A percentile compares a stretch with the other conserved stretches of the same genome.
Evolutionary conservation across 2,888 invertebrate species (phyloP).

Genomic region (Plemyria rubiginata): DNA sequence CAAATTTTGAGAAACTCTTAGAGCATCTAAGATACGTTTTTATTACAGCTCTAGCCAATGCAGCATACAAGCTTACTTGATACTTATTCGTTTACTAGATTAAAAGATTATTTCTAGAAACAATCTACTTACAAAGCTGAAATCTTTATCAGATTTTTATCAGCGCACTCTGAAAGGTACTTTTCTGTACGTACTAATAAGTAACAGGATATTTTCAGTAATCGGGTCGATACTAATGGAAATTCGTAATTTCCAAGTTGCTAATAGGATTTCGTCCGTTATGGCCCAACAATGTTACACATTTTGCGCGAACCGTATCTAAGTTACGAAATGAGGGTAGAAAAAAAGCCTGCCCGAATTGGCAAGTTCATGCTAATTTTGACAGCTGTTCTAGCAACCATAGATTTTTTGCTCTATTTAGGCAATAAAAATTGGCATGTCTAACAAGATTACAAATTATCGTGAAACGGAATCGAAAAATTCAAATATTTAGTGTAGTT

Average conservation of each 20-base stretch:
- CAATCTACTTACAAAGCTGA: slow-evolving; percentile 5
- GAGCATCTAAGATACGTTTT: too few relatives aligned
- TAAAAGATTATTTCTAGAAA: slow-evolving; percentile 8
- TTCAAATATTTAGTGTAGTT: background rate
- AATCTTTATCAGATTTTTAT: slow-evolving; percentile 26
- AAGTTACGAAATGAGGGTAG: slow-evolving; percentile 63
- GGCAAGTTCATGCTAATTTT: slow-evolving; percentile 75
- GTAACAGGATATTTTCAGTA: slow-evolving; percentile 40
- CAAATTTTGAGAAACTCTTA: too few relatives aligned
- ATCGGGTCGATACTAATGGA: slow-evolving; percentile 42
- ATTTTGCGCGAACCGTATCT: slow-evolving; percentile 76
- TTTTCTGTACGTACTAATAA: slow-evolving; percentile 22
- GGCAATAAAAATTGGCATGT: slow-evolving; percentile 18
- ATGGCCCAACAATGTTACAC: slow-evolving; percentile 76
- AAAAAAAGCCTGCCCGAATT: slow-evolving; percentile 67
- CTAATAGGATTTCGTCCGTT: slow-evolving; percentile 65
- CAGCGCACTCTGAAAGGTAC: slow-evolving; percentile 10
- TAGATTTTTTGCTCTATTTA: slow-evolving; percentile 22
- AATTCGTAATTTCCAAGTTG: slow-evolving; percentile 50
- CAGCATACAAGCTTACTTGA: background rate
- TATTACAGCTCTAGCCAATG: background rate
- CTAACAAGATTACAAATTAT: slow-evolving; percentile 14
- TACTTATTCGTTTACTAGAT: slow-evolving; percentile 1
- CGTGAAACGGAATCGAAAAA: background rate
- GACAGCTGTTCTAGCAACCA: slow-evolving; percentile 55